Conservation (phyloP, 2,797 vertebrate species). For the Garrulus glandarius region DNA sequence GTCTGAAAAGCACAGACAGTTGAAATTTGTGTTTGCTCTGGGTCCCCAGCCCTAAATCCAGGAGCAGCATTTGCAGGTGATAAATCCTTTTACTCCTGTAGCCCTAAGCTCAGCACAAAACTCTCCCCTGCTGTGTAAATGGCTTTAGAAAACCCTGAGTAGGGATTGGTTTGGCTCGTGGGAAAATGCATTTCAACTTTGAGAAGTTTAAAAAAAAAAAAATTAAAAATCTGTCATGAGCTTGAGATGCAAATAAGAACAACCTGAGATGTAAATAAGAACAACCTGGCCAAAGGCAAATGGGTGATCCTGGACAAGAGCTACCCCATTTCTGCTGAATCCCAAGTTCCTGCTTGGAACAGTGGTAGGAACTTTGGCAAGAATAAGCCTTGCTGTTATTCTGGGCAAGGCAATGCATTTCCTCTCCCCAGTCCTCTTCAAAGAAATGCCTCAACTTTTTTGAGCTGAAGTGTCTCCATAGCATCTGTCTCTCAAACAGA, state of each 20-base stretch:
- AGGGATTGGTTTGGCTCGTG: not conserved
- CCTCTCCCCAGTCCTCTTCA: not conserved
- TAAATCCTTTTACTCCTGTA: not conserved
- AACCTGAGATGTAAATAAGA: not conserved
- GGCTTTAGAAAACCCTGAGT: not conserved
- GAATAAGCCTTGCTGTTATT: conserved; percentile 7
- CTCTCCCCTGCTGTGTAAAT: not conserved
- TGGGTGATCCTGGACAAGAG: not conserved
- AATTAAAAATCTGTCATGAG: not conserved
- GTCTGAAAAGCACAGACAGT: not conserved
- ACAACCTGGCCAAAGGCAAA: not conserved
- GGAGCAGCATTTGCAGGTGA: not conserved
- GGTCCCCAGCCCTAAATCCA: not conserved
- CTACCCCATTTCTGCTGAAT: not conserved
- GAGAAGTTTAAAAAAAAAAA: not conserved
- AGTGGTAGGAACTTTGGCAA: not conserved
- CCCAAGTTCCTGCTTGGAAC: not conserved
- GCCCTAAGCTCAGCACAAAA: not conserved
- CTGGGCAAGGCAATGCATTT: conserved; percentile 30
- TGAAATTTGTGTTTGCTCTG: not conserved
- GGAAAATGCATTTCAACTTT: not conserved
- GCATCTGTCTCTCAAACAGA: conserved; percentile 55
- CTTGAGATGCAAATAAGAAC: not conserved
- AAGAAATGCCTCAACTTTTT: conserved; percentile 43
- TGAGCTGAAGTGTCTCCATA: conserved; percentile 43